A percentile compares a stretch with the other conserved stretches of the same genome.
phyloP scores from a whole-genome alignment of 2,888 invertebrate genomes.

The Alloplasta piceator region DNA sequence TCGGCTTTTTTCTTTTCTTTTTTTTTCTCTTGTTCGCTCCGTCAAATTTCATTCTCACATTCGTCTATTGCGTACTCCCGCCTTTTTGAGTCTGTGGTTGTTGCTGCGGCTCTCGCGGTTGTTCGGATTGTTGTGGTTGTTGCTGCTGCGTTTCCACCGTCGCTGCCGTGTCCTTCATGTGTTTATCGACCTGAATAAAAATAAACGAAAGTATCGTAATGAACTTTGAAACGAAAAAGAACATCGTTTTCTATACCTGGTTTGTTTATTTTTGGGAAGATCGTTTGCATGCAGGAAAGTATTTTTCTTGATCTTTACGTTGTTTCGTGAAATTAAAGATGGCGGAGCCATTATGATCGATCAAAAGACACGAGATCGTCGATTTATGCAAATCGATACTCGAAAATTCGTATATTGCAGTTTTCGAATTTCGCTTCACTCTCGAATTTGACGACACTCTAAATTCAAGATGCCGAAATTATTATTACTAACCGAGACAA shows the following conservation, averaged over 20 bases:
- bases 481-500: too few species aligned
- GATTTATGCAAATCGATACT: too few species aligned
- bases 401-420: too few species aligned
- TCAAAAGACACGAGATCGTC: too few species aligned
- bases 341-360: too few species aligned
- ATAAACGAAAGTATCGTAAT: neutral
- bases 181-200: slow-evolving; percentile 79
- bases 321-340: too few species aligned
- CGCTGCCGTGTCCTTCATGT: slow-evolving; percentile 80
- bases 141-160: slow-evolving; percentile 76
- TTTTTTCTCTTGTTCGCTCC: slow-evolving; percentile 54
- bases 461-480: too few species aligned
- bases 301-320: too few species aligned
- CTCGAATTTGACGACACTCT: too few species aligned
- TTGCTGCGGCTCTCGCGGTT: slow-evolving; percentile 76
- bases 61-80: slow-evolving; percentile 80
- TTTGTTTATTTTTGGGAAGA: too few species aligned
- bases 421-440: too few species aligned
- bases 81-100: slow-evolving; percentile 80
- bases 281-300: too few species aligned
- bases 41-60: slow-evolving; percentile 61
- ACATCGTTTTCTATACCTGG: neutral
- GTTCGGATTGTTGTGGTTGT: slow-evolving; percentile 71
- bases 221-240: neutral
- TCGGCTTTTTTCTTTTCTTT: slow-evolving; percentile 54